These are phyloP conservation scores for Ciconia stormi DNA, from an alignment of 2,113 vertebrate species.

Conservation along the genomic window DNA sequence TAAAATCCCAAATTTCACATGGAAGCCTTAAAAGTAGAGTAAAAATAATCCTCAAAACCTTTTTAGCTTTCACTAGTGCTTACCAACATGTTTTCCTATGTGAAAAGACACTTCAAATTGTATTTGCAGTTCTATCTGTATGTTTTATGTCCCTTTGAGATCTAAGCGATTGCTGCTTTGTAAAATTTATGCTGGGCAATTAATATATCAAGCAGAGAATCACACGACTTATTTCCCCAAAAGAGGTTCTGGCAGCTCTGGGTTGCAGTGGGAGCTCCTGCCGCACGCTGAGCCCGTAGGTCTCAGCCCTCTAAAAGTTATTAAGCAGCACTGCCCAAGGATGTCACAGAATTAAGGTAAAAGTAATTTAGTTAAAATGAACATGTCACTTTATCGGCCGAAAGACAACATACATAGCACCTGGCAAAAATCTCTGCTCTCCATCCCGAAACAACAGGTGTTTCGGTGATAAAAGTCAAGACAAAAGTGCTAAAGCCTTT, in stretches of 20 bases:
- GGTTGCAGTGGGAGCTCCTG: background rate
- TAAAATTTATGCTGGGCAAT: background rate
- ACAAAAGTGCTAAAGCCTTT: constrained; percentile 60
- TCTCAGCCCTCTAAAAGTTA: background rate
- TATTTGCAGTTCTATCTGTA: background rate
- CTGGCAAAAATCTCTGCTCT: background rate
- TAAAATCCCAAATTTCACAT: background rate
- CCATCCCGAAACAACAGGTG: constrained; percentile 60
- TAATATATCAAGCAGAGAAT: background rate
- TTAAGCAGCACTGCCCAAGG: background rate
- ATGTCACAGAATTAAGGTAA: background rate
- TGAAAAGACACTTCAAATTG: background rate
- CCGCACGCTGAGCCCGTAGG: background rate
- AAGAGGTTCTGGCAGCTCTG: background rate
- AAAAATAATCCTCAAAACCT: background rate
- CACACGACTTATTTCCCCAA: background rate
- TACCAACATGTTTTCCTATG: background rate
- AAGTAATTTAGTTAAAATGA: background rate
- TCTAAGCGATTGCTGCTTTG: background rate
- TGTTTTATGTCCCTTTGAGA: background rate
- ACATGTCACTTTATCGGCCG: background rate
- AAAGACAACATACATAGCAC: background rate
- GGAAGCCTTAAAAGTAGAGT: background rate
- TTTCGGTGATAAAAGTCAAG: constrained; percentile 47
- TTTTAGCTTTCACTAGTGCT: background rate